phyloP scores from a whole-genome alignment of 2,888 invertebrate species.

The Cabera pusaria region DNA sequence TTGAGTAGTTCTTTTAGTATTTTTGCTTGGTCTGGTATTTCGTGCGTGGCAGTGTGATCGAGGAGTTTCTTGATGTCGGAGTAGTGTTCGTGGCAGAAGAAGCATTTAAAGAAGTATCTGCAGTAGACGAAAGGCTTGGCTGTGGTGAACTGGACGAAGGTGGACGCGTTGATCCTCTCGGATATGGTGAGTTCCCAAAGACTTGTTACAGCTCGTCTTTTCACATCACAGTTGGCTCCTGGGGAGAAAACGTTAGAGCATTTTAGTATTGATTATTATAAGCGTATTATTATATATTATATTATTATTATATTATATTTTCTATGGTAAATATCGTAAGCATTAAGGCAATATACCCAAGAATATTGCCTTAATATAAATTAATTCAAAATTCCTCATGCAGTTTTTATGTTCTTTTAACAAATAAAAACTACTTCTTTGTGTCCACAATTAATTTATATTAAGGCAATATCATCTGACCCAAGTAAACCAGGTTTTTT shows the following conservation, averaged over 20 bases:
- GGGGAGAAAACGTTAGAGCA: conserved; percentile 44
- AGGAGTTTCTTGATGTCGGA: conserved; percentile 52
- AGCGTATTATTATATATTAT: too few relatives aligned
- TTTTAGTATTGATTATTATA: conserved; percentile 27
- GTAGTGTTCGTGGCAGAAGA: conserved; percentile 58
- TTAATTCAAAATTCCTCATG: too few relatives aligned
- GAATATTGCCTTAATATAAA: too few relatives aligned
- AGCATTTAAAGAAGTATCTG: conserved; percentile 65
- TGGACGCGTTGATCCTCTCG: conserved; percentile 60
- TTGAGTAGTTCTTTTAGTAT: conserved; percentile 56
- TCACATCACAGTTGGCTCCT: conserved; percentile 39
- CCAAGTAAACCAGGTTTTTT: too few relatives aligned
- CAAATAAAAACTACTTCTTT: too few relatives aligned
- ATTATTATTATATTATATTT: too few relatives aligned
- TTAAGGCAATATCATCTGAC: too few relatives aligned
- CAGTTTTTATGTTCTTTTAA: too few relatives aligned
- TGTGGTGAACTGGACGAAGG: conserved; percentile 54
- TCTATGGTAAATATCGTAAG: too few relatives aligned
- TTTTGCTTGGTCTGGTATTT: conserved; percentile 43
- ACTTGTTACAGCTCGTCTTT: conserved; percentile 53
- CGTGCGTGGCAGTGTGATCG: conserved; percentile 48
- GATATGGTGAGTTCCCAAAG: conserved; percentile 68
- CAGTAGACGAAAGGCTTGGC: conserved; percentile 62
- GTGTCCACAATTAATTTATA: too few relatives aligned
- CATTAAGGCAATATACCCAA: too few relatives aligned